Evolutionary conservation across 2,888 invertebrate species (phyloP).

Genomic region (Orthosia cruda): DNA sequence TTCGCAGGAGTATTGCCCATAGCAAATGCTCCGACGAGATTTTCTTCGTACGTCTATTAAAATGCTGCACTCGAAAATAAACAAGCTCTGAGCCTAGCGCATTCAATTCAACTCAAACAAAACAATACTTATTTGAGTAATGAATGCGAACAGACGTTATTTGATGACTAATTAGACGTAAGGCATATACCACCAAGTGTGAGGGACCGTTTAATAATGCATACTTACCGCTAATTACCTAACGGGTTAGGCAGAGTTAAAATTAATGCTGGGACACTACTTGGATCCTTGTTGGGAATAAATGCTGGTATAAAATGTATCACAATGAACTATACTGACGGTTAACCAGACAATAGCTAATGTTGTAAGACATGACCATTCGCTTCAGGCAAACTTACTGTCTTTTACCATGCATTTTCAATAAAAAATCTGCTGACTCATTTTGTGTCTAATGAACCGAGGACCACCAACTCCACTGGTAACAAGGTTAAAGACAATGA

Average conservation of each 20-base stretch:
- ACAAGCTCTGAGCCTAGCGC: conserved; percentile 8
- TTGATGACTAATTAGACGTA: conserved; percentile 37
- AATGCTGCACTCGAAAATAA: conserved; percentile 33
- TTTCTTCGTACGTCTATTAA: conserved; percentile 37
- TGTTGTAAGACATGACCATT: conserved; percentile 3
- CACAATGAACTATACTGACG: conserved; percentile 33
- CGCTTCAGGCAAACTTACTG: conserved; percentile 1
- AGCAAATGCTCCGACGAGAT: conserved; percentile 19
- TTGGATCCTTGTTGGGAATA: conserved; percentile 29
- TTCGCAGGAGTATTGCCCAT: conserved; percentile 21
- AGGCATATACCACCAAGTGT: conserved; percentile 26
- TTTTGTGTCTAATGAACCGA: background rate
- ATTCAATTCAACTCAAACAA: conserved; percentile 26
- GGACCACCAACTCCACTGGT: background rate
- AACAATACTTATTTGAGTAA: conserved; percentile 34
- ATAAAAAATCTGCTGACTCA: background rate
- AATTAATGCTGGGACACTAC: conserved; percentile 57
- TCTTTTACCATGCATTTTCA: background rate
- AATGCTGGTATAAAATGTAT: conserved; percentile 43
- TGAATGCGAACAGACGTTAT: conserved; percentile 26
- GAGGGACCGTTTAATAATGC: conserved; percentile 49
- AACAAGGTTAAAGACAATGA: conserved; percentile 5
- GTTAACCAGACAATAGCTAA: conserved; percentile 10
- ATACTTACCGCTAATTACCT: conserved; percentile 45
- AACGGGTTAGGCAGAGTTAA: conserved; percentile 38